A percentile compares a stretch with the other conserved stretches of the same genome.
phyloP scores from a whole-genome alignment of 2,888 invertebrate genomes.

The Hymenopus coronatus region DNA sequence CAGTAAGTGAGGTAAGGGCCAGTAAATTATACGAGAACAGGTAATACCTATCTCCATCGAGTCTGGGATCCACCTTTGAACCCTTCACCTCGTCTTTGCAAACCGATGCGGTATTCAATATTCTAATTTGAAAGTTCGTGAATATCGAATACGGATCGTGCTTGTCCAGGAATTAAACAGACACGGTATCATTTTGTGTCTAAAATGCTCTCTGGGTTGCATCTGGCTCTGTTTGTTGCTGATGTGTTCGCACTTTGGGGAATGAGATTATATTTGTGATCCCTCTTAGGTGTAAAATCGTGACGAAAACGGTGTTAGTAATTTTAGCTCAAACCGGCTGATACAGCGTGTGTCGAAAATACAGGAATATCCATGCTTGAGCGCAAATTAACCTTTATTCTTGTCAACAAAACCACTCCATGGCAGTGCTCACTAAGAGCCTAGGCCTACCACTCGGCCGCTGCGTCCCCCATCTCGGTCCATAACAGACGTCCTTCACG shows the following conservation, averaged over 20 bases:
- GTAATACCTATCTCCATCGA: background rate
- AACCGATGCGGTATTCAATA: background rate
- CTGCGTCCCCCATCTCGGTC: no score
- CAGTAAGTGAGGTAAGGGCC: background rate
- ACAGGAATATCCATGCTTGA: no score
- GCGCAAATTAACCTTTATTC: no score
- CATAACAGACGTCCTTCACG: no score
- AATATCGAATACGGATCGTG: background rate
- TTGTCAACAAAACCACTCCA: no score
- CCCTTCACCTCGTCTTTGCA: background rate
- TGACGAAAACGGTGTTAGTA: background rate
- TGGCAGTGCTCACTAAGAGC: no score
- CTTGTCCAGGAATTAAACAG: background rate
- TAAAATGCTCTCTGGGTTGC: background rate
- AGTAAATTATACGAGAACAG: background rate
- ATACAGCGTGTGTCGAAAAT: background rate
- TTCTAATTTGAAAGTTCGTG: background rate
- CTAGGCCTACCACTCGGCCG: no score
- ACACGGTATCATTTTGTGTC: background rate
- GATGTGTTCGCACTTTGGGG: background rate
- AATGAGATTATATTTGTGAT: background rate
- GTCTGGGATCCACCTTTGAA: background rate
- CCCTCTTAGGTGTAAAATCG: background rate
- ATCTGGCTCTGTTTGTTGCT: background rate
- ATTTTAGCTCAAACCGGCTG: background rate